phyloP scores from a whole-genome alignment of 2,888 invertebrate genomes.

The Cosmopolites sordidus region DNA sequence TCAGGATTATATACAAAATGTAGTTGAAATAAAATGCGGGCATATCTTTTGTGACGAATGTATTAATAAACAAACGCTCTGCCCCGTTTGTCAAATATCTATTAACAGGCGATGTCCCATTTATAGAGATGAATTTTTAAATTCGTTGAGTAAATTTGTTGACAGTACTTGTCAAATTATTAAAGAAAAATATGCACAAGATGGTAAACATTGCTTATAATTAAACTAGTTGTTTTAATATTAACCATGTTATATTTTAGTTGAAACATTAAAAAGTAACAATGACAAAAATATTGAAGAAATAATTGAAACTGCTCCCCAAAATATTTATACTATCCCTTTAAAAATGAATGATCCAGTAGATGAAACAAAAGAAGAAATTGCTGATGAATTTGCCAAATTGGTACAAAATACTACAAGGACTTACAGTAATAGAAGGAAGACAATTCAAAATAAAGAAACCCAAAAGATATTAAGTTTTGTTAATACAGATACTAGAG shows the following conservation, averaged over 20 bases:
- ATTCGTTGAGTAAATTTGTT: slow-evolving; percentile 10
- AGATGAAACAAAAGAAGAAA: not conserved
- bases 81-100: slow-evolving; percentile 7
- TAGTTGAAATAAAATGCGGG: slow-evolving; percentile 5
- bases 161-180: slow-evolving; percentile 3
- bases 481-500: slow-evolving; percentile 4
- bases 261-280: not conserved
- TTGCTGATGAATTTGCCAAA: slow-evolving; percentile 3
- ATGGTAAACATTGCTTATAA: slow-evolving; percentile 1
- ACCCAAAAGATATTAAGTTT: slow-evolving; percentile 7
- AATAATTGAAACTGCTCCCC: slow-evolving; percentile 5
- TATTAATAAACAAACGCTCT: slow-evolving; percentile 2
- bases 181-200: slow-evolving; percentile 5
- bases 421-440: slow-evolving; percentile 9
- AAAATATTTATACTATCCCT: not conserved
- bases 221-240: not conserved
- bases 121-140: slow-evolving; percentile 5
- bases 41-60: slow-evolving; percentile 11
- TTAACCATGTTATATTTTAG: not conserved
- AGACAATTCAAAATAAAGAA: not conserved
- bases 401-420: not conserved
- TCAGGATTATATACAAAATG: slow-evolving; percentile 4
- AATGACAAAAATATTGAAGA: slow-evolving; percentile 3
- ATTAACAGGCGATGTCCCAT: slow-evolving; percentile 1
- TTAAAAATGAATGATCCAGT: not conserved